Base-by-base conservation (phyloP, 2,888 invertebrate species). In the Blastobasis adustella region DNA sequence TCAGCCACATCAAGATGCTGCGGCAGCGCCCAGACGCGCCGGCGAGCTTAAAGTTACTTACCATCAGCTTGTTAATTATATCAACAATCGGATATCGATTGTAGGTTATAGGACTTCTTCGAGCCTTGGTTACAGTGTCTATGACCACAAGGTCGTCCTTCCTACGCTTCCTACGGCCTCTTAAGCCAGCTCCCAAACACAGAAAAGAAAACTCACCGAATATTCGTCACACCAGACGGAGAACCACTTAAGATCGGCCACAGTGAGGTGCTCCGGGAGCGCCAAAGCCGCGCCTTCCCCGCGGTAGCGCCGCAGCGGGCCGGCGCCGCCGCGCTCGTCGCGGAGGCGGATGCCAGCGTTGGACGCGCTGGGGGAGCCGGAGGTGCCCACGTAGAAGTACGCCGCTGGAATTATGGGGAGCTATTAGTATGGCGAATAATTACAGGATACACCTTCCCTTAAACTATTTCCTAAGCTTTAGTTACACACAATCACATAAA, bases 221-320 rank as follows among this genome's bases (percentile, higher is more conserved):
- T 93, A 96, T 73, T 96, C 96, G 70, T 96, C 95, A 79, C 97
- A 97, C 95, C 96, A 98, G 42, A 98, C 93, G 8, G 95, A 93
- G 81, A 98, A 93, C 95, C 97, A 97, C 73, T 92, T 92, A 73
- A 96, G 91, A 79, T 95, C 95, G 66, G 91, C 90, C 55, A 97
- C 86, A 39, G 94, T 95, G 75, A 94, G 94, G 47, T 96, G 96
- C 63, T 96, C 96, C 0, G 97, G 97, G 61, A 97, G 88, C 9
- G 96, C 93, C 47, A 98, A 82, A 50, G 96, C 95, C 65, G 97
- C 90, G 69, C 94, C 92, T 80, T 95, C 94, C 64, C 94, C 95
- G 59, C 93, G 90, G 87, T 97, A 97, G 63, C 92, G 90, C 61
- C 92, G 92, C 71, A 97, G 90, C n/a, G 95, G 92, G 56, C 91